A percentile compares a stretch with the other conserved stretches of the same genome.
phyloP scores from a whole-genome alignment of 1,140 invertebrate species.

The Heliconius nattereri region DNA sequence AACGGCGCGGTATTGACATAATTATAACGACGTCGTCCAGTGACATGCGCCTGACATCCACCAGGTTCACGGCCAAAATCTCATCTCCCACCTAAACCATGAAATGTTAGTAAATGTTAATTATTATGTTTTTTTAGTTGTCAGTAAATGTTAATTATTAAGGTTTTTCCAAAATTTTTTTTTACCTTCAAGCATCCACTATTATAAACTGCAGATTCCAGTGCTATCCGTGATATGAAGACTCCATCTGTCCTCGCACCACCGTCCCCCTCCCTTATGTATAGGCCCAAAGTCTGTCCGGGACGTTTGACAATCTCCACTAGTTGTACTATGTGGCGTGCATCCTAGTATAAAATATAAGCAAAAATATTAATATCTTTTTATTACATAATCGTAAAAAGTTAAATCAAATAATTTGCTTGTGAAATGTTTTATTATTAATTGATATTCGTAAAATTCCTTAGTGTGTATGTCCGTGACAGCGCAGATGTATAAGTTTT shows the following conservation, averaged over 20 bases:
- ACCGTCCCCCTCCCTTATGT: slow-evolving; percentile 98
- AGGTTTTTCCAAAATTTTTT: background rate
- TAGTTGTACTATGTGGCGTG: slow-evolving; percentile 92
- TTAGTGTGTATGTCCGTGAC: no score
- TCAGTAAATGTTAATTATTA: no score
- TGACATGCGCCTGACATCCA: slow-evolving; percentile 98
- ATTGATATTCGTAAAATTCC: no score
- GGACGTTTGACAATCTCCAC: slow-evolving; percentile 99
- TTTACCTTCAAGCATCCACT: slow-evolving; percentile 95
- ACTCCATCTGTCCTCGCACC: slow-evolving; percentile 96
- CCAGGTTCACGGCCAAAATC: slow-evolving; percentile 98
- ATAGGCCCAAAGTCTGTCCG: slow-evolving; percentile 98
- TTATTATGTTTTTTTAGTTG: no score
- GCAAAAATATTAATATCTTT: background rate
- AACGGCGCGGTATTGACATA: slow-evolving; percentile 98
- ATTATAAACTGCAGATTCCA: slow-evolving; percentile 97
- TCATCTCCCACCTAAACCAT: slow-evolving; percentile 95
- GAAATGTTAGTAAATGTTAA: no score
- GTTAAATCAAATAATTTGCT: no score
- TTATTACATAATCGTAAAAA: no score
- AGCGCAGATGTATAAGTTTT: no score
- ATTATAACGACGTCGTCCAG: slow-evolving; percentile 99
- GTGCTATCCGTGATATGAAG: slow-evolving; percentile 98
- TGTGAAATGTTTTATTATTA: no score
- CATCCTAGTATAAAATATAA: slow-evolving; percentile 82